Evolutionary conservation across 2,888 invertebrate genomes (phyloP), one percentile per base, ranked within the genome.

Genomic region (Ypsolopha sequella): DNA sequence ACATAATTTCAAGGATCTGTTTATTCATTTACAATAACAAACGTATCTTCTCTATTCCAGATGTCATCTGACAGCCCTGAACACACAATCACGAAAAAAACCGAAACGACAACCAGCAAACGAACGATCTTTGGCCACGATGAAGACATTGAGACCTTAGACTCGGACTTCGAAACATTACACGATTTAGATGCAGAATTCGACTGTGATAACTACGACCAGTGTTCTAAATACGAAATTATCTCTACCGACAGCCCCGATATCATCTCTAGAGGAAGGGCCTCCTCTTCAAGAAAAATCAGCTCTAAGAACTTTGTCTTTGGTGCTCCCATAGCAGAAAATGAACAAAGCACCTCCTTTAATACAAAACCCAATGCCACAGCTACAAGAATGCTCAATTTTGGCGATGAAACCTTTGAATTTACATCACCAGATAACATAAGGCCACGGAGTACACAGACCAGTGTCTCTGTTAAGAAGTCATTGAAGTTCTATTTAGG

Each of bases 171-270:
- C 0, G 78, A 81, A 2, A 76, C 79, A 0, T 59, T 87, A 0
- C 85, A 85, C 14, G 87, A 87, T 51, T 54, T 87, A 6, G 87
- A 87, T 52, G 75, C 76, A n/a, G 85, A 85, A 53, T 84, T 86
- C 6, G 80, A 81, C 0, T 65, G 70, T 0, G 79, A 80, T 7
- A 78, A 77, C 53, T 82, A 82, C 36, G 82, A 84, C 6, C 68
- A 76, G 2, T 82, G 87, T 61, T 76, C 77, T 0, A 87, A 87
- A 55, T 87, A 87, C 45, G 87, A 87, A 56, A 87, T 87, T 0
- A 85, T 87, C 9, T 86, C 86, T 0, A 87, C 87, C 0, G 87
- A 87, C 47, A 86, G 86, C 46, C 87, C 87, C 0, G 68, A 87
- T 38, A 85, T 87, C 0, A 85, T 86, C 10, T 85, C 85, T 0